Base-by-base conservation (phyloP, 1,140 invertebrate genomes). In the Drosophila tani region DNA sequence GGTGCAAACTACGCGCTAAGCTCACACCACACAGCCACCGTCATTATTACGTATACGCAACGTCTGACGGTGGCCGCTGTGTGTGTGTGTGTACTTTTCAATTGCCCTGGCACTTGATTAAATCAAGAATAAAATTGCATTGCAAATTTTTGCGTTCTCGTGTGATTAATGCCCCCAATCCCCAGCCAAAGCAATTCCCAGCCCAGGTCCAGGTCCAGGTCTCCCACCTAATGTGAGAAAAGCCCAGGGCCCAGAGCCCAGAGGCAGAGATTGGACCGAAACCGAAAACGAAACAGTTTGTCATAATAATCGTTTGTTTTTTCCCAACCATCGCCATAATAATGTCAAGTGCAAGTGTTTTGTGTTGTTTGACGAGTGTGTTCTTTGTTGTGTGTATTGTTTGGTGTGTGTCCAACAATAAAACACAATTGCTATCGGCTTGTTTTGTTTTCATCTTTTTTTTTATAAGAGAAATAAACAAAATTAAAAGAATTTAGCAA, bases 61-160 rank as follows among this genome's bases (percentile, higher is more conserved):
- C 19, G 84, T 88, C 43, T 51, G 53, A 47, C 68, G 19, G 43
- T 21, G 38, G 38, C 55, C 27, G 14, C 32, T 35, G 32, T 1
- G 19, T 46, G 40, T 55, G 14, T 47, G 41, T 15, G 19, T 24
- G 17, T 62, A 29, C 5, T 66, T 29, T 64, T 87, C 63, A 87
- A 87, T 87, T 87, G 64, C 83, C 49, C 49, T 43, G 84, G 57
- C 81, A 84, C 81, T 87, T 88, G 85, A 87, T 87, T 90, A 87
- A 87, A 90, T 90, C 81, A 87, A 81, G 77, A 84, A 84, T 67
- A 79, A 85, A 82, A 83, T 88, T 81, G 84, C 64, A 74, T 78
- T 88, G 84, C 73, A 87, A 84, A 90, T 75, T 83, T 79, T 82
- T 82, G 82, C 82, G 81, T 84, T 24, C 21, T 24, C 21, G 21